Base-by-base conservation (phyloP, 2,888 invertebrate genomes). In the Teinopalpus imperialis region DNA sequence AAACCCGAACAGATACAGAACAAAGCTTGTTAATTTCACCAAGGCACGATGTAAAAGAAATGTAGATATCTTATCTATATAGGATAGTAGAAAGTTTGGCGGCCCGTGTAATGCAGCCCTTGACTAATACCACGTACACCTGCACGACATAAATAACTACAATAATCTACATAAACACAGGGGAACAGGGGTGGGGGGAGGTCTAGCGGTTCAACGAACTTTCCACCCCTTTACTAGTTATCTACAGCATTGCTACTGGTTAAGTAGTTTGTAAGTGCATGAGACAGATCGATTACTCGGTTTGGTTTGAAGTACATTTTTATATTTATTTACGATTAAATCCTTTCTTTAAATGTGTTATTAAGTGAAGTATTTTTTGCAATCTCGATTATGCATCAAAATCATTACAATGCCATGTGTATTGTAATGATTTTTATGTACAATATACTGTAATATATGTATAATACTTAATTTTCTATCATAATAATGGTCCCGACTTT, bases 151-250 rank as follows among this genome's bases (percentile, higher is more conserved):
- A 45, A 45, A 34, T 34, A 40, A 40, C 21, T 40, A 34, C 34
- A 32, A 32, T 9, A 14, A 45, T 40, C 45, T 29, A 45, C 45
- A 29, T 26, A 39, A 32, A 26, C 20, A 37, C 31, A 4, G 32
- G 5, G 8, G 7, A n/a, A 27, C 10, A 14, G 37, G 31, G 24
- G 37, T 12, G 9, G 7, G 30, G 29, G 30, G 16, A 10, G 14
- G 18, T 9, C 6, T 1, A 23, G 29, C 26, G 27, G 39, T 29
- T 46, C 46, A 46, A 46, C 10, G 40, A 29, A 40, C 46, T 29
- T 41, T 46, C 35, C 40, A 46, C 46, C 46, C 46, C 41, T 45
- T 41, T 46, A 40, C 24, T 34, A 41, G 34, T 46, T 46, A 35
- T 41, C 40, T 40, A 35, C 40, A 46, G 40, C 39, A 34, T 35